Evolutionary conservation across 1,140 invertebrate genomes (phyloP), one percentile per base, ranked within the genome.

Genomic region (Palaemon carinicauda): DNA sequence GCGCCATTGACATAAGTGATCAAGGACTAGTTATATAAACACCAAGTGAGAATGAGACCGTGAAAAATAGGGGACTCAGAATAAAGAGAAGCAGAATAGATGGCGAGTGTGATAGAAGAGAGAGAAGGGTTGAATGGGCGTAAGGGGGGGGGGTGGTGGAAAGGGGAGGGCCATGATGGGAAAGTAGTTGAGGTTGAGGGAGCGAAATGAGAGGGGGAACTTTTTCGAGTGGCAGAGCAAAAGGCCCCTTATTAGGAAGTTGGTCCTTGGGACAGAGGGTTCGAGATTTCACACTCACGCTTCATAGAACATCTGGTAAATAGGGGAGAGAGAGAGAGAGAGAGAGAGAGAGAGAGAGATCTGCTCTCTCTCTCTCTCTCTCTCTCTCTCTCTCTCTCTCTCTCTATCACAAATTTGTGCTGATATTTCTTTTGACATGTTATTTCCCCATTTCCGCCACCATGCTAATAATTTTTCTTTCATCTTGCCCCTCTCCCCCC

Each of bases 211-310:
- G n/a, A 15, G 12, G n/a, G 3, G 7, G 24, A 69, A n/a, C 10
- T 24, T 24, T 29, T 24, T 24, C 24, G 24, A 69, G 65, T 69
- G 65, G 65, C 65, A 24, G 65, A 69, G 65, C 24, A 69, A 69
- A 69, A 69, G 29, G 29, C 24, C 29, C 65, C 65, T 69, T 24
- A 69, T 69, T 69, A 69, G 65, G 65, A 24, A 69, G 65, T 69
- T 69, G 65, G 21, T 31, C 65, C 65, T 69, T 27, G 10, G 29
- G n/a, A 69, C 12, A 27, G 65, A 69, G 65, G 65, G 65, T n/a
- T 69, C 65, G 65, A 69, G 65, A 69, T 27, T 69, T 69, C 65
- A 69, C 65, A 69, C 65, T 69, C 65, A 69, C 24, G 65, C n/a
- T n/a, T 69, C 12, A 31, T 14, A 31, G 65, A 24, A 27, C 65